A percentile compares a stretch with the other conserved stretches of the same genome.
These are phyloP conservation scores for Campopleginae sp. DNA, from an alignment of 2,888 invertebrate genomes.

Conservation along the genomic window DNA sequence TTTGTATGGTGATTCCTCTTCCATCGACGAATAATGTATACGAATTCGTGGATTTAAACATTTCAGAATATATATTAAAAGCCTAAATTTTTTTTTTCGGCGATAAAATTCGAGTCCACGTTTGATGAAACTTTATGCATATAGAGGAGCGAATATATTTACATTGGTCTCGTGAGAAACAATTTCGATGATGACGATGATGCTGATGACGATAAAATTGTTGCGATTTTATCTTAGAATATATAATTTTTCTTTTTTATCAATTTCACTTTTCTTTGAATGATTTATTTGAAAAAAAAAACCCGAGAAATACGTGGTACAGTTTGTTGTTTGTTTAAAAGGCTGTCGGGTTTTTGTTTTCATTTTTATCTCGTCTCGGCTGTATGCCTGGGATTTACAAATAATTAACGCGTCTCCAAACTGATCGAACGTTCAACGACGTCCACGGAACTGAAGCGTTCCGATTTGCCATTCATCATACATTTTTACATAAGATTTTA, in stretches of 20 bases:
- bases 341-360: constrained; percentile 29
- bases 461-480: constrained; percentile 47
- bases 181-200: constrained; percentile 54
- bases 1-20: constrained; percentile 21
- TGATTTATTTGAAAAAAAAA: constrained; percentile 38
- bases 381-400: constrained; percentile 24
- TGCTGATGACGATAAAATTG: constrained; percentile 38
- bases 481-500: constrained; percentile 44
- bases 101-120: constrained; percentile 53
- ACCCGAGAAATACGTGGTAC: constrained; percentile 44
- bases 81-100: constrained; percentile 49
- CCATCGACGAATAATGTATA: constrained; percentile 46
- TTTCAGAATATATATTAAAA: constrained; percentile 36
- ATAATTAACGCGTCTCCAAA: constrained; percentile 54
- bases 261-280: not conserved
- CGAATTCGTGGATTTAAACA: constrained; percentile 32
- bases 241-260: not conserved
- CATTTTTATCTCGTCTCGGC: constrained; percentile 1
- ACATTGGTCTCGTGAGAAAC: constrained; percentile 65
- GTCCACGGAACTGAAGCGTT: constrained; percentile 51
- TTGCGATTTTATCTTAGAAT: constrained; percentile 49
- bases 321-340: constrained; percentile 22
- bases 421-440: constrained; percentile 51
- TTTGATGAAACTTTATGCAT: constrained; percentile 32
- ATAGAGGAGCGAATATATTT: constrained; percentile 56